These are phyloP conservation scores for Mormyrus iriodes DNA, from an alignment of 2,113 vertebrate species.

Conservation along the genomic window DNA sequence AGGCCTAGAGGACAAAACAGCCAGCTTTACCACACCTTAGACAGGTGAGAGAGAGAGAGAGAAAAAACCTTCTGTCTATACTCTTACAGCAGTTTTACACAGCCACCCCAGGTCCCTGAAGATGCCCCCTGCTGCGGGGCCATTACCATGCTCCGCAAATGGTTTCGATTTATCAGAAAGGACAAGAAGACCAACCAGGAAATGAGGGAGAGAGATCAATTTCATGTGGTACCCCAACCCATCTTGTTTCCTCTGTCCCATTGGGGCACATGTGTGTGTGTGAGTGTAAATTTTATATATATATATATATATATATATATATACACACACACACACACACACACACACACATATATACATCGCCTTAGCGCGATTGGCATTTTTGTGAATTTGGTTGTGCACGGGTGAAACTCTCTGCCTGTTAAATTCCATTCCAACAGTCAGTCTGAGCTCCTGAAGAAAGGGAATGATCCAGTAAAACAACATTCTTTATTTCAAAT, in stretches of 20 bases:
- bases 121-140: neutral
- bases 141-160: neutral
- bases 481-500: conserved; percentile 62
- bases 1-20: neutral
- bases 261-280: neutral
- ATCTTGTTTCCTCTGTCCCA: neutral
- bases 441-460: neutral
- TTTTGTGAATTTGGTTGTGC: neutral
- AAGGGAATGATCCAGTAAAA: conserved; percentile 35
- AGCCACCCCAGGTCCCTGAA: neutral
- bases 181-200: neutral
- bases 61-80: too few species aligned
- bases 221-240: neutral
- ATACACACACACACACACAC: too few species aligned
- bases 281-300: neutral
- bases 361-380: neutral
- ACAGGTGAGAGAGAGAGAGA: too few species aligned
- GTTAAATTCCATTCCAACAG: neutral
- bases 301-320: too few species aligned
- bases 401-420: neutral
- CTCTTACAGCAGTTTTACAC: neutral
- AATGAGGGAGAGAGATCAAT: neutral
- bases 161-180: neutral
- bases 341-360: neutral
- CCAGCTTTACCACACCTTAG: neutral